Evolutionary conservation across 1,140 invertebrate species (phyloP), one percentile per base, ranked within the genome.

Genomic region (Drosophila azteca): DNA sequence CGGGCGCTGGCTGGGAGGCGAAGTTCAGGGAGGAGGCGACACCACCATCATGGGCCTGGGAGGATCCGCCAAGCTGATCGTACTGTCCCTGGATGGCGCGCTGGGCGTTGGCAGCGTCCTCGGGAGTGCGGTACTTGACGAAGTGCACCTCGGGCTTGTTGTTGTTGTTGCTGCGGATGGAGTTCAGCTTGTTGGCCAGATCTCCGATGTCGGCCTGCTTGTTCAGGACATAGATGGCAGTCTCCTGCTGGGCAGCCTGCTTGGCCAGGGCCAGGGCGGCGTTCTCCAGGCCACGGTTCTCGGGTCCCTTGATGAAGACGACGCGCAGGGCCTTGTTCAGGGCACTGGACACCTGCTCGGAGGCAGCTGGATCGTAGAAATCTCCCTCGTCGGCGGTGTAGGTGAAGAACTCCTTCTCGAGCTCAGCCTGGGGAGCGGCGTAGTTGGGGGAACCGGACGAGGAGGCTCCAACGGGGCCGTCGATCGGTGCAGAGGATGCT

Each of bases 221-320:
- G 64, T 79, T 79, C 6, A 91, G 77, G 8, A 91, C 81, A 55
- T 91, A 91, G 66, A 91, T 87, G 64, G 90, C 89, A 15, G 87
- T 90, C 59, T 83, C 71, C 52, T 90, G 79, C 46, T 90, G 67
- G 20, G 62, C 61, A 63, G 83, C 84, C 63, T 88, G 84, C 68
- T 82, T 82, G 45, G 79, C 79, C 50, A 81, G 51, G 31, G 68
- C 48, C 26, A 78, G 46, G 6, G 76, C 79, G 17, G 75, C 79
- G 17, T 81, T 41, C 46, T 78, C 71, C 46, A 81, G 64, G 1
- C 71, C 76, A 9, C 35, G 11, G 49, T 75, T 70, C 60, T 81
- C 75, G 46, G 79, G 79, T 49, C 70, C 75, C 60, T 79, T 78
- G 41, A 81, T 72, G 71, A 81, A 81, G 41, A 70, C 58, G 22